These are phyloP conservation scores for Agrochola lychnidis DNA, from an alignment of 2,888 invertebrate species.

Conservation along the genomic window DNA sequence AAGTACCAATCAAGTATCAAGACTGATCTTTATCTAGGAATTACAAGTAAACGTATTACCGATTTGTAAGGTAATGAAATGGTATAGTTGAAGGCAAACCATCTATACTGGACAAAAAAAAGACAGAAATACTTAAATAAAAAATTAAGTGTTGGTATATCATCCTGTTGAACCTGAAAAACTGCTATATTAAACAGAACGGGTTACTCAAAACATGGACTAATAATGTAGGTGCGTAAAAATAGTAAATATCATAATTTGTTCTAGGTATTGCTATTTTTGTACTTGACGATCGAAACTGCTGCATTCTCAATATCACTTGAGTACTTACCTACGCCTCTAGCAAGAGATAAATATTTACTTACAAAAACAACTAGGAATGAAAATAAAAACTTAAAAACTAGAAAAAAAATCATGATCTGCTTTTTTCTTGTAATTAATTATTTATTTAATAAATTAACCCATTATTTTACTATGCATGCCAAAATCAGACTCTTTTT, in stretches of 20 bases:
- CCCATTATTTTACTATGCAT: background rate
- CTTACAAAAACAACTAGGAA: too few relatives aligned
- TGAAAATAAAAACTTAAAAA: background rate
- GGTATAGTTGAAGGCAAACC: conserved; percentile 22
- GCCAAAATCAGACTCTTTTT: too few relatives aligned
- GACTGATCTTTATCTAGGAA: background rate
- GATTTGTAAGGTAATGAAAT: conserved; percentile 31
- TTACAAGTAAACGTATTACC: conserved; percentile 9
- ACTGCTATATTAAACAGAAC: conserved; percentile 43
- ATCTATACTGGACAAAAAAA: background rate
- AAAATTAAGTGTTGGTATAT: conserved; percentile 10
- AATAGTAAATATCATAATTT: conserved; percentile 36
- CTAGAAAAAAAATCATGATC: background rate
- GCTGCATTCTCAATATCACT: background rate
- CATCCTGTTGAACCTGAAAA: conserved; percentile 20
- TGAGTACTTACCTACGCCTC: background rate
- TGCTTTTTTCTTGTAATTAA: background rate
- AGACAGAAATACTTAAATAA: background rate
- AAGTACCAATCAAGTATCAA: background rate
- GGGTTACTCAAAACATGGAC: conserved; percentile 37
- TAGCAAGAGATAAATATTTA: background rate
- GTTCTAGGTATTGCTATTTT: conserved; percentile 39
- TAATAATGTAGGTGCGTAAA: conserved; percentile 1
- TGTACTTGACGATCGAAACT: background rate
- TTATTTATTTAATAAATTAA: background rate